Percentiles rank a stretch among this genome's conserved stretches.
Conservation (phyloP, 2,113 vertebrate genomes). For the Dipodomys spectabilis region DNA sequence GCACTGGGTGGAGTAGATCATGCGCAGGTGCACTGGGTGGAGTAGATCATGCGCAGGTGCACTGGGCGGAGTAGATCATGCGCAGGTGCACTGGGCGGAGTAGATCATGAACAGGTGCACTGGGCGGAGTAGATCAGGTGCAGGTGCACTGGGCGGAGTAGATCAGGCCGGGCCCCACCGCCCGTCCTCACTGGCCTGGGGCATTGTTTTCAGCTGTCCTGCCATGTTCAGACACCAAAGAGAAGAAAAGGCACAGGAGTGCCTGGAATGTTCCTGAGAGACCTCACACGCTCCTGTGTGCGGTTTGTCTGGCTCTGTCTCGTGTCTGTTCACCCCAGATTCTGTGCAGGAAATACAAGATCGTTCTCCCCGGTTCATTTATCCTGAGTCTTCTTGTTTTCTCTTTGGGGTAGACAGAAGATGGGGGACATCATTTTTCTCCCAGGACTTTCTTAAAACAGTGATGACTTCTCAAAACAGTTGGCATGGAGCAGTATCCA, state of each 20-base stretch:
- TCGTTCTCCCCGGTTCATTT: not conserved
- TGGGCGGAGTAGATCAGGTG: too few species aligned
- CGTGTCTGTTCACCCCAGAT: not conserved
- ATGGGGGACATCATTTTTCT: not conserved
- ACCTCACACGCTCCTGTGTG: rapidly evolving
- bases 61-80: rapidly evolving
- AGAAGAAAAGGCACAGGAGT: not conserved
- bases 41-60: rapidly evolving
- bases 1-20: too few species aligned
- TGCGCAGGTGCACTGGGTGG: rapidly evolving
- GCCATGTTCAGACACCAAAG: not conserved
- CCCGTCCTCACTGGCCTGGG: too few species aligned
- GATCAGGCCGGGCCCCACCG: rapidly evolving
- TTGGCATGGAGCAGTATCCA: not conserved
- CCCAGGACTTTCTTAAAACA: not conserved
- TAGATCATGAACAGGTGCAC: not conserved
- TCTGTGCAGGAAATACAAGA: not conserved
- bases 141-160: rapidly evolving
- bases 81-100: not conserved
- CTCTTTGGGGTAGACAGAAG: not conserved
- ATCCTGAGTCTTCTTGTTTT: not conserved
- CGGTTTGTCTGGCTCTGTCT: not conserved
- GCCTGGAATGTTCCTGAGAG: not conserved
- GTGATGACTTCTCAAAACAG: not conserved
- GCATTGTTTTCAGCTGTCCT: not conserved